Evolutionary conservation across 2,888 invertebrate species (phyloP).

Genomic region (Therioaphis trifolii): DNA sequence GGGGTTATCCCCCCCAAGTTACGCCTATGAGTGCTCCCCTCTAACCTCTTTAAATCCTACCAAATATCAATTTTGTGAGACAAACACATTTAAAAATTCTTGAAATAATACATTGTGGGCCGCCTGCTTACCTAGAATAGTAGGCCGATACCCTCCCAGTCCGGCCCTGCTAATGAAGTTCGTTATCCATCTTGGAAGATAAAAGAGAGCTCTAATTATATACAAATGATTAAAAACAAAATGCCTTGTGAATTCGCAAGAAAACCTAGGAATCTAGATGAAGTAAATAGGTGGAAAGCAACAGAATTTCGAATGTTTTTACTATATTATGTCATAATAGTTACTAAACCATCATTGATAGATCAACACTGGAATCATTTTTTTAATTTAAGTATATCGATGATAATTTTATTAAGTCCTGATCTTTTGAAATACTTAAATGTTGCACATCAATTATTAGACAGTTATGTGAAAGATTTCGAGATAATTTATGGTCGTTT

Average conservation of each 20-base stretch:
- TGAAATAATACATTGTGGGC: too few relatives aligned
- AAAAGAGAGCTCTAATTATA: too few relatives aligned
- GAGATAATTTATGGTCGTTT: slow-evolving; percentile 21
- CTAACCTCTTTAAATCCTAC: too few relatives aligned
- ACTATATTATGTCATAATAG: slow-evolving; percentile 10
- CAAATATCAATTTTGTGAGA: too few relatives aligned
- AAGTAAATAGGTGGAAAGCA: slow-evolving; percentile 23
- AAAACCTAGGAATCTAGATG: slow-evolving; percentile 14
- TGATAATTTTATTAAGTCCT: slow-evolving; percentile 18
- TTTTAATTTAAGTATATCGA: slow-evolving; percentile 5
- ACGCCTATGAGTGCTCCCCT: too few relatives aligned
- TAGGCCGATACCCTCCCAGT: too few relatives aligned
- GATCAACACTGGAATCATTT: slow-evolving; percentile 23
- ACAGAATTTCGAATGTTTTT: slow-evolving; percentile 26
- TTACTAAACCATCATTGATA: slow-evolving; percentile 1
- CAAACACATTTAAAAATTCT: too few relatives aligned
- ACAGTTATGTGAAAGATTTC: slow-evolving; percentile 1
- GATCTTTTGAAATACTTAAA: neutral
- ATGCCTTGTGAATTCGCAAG: slow-evolving; percentile 45
- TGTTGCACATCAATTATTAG: slow-evolving; percentile 16
- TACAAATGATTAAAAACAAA: too few relatives aligned
- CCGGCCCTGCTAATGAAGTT: neutral
- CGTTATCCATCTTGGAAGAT: slow-evolving; percentile 20
- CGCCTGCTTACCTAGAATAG: too few relatives aligned
- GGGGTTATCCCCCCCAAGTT: too few relatives aligned